Evolutionary conservation across 2,113 vertebrate genomes (phyloP), one percentile per base, ranked within the genome.

Genomic region (Tachysurus fulvidraco): DNA sequence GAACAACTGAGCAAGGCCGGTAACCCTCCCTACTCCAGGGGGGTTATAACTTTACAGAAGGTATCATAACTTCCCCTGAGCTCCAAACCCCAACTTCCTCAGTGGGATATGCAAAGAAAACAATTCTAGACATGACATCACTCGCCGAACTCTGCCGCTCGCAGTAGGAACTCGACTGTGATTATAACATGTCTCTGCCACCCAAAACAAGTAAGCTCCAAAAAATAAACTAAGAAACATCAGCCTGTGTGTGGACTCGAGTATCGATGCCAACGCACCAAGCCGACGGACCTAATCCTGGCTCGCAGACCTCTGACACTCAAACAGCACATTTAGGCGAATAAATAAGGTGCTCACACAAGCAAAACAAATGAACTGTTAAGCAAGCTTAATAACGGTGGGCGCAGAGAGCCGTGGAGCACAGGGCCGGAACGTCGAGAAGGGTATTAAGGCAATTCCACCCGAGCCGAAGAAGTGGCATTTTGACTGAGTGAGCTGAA

Each of bases 281-380:
- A 17, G 8, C n/a, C 55, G 8, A 79, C 17, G 52, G 19, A 79
- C 52, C 50, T 17, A 30, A 55, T 17, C 3, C n/a, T 55, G 52
- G 8, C 50, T 57, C 54, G 12, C 44, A 19, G 23, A n/a, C 5
- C 59, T 46, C 46, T 85, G 52, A 52, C n/a, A 52, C 41, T 46
- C 30, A 4, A 23, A 23, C 41, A 78, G 84, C 59, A 65, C 0
- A 78, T 65, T 78, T 30, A 59, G n/a, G 1, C 12, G 1, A 79
- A 60, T 65, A 65, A 85, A 79, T 79, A 30, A 17, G 83, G 8
- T 21, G 52, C 64, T 14, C 78, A 73, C 19, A 25, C 36, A 46
- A 59, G 65, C 52, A 59, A 71, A 86, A 81, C 52, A 60, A 86
- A 71, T 23, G 52, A 55, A 57, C 13, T 30, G 77, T 36, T 79